Percentiles rank a stretch among this genome's conserved stretches.
phyloP scores from a whole-genome alignment of 1,140 invertebrate genomes.

The Aphelenchoides besseyi region DNA sequence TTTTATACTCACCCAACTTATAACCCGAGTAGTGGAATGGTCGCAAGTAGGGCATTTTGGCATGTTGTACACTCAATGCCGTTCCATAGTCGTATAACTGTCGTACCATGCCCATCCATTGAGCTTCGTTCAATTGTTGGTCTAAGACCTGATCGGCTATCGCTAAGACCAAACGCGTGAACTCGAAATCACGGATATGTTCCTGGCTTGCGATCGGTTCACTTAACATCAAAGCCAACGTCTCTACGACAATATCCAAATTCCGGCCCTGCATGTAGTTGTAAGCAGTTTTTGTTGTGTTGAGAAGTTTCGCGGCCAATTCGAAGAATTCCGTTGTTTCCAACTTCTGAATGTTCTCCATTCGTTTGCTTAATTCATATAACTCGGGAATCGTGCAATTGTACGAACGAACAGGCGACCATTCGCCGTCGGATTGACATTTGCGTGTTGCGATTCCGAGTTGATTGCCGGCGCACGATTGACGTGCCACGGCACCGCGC shows the following conservation, averaged over 20 bases:
- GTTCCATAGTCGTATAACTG: constrained; percentile 35
- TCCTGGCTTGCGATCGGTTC: constrained; percentile 14
- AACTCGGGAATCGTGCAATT: constrained; percentile 55
- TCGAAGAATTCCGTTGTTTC: constrained; percentile 26
- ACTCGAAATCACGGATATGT: constrained; percentile 31
- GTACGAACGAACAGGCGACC: constrained; percentile 43
- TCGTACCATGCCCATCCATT: constrained; percentile 27
- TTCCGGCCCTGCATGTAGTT: constrained; percentile 25
- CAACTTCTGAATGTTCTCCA: constrained; percentile 15
- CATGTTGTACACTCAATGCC: constrained; percentile 26
- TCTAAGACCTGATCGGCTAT: constrained; percentile 32
- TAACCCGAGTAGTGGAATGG: constrained; percentile 35
- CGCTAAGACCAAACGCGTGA: constrained; percentile 32
- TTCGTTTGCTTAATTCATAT: constrained; percentile 34
- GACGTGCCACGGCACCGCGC: constrained; percentile 37
- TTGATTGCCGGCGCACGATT: constrained; percentile 51
- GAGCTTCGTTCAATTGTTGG: constrained; percentile 27
- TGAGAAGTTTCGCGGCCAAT: neutral
- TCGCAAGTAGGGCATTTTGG: constrained; percentile 29
- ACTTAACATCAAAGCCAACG: constrained; percentile 7
- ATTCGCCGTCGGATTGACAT: constrained; percentile 39
- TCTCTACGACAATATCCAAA: constrained; percentile 25
- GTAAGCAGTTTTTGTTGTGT: neutral
- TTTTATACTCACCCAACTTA: constrained; percentile 29
- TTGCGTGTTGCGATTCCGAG: constrained; percentile 54